Evolutionary conservation across 2,797 vertebrate species (phyloP), one percentile per base, ranked within the genome.

Genomic region (Simalia tracyae): DNA sequence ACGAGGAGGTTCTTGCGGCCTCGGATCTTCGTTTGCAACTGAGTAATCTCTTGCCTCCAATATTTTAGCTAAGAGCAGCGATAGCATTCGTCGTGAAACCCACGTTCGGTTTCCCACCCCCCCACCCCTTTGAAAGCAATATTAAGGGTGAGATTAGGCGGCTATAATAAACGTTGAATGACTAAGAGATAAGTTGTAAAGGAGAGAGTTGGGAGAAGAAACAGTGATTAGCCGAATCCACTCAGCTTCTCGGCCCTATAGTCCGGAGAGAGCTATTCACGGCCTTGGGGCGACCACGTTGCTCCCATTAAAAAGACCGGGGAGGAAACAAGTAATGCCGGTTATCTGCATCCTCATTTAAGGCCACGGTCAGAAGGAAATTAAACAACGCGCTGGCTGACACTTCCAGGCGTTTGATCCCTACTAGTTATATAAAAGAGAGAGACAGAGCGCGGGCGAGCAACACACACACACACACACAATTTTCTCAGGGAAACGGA

Each of bases 191-290:
- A 97, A 97, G 96, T 96, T 96, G 94, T 92, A 90, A 95, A 91
- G 95, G 96, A 94, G 94, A 28, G 61, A 54, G 88, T 12, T 46
- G 24, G 26, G 5, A 14, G 64, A 96, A 96, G 95, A 95, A 96
- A 97, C 97, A 97, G 97, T 98, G 97, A 97, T 96, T 97, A 97
- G 97, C 96, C 96, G 95, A 97, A 97, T 97, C 97, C 97, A 98
- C 98, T 98, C 98, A 97, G 97, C 97, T 98, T 98, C 97, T 97
- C 96, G 97, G 97, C 96, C 97, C 97, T 97, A 98, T 96, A 97
- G 97, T 97, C 97, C 94, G 97, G 95, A 94, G 96, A 95, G 94
- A 95, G 96, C 97, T 97, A 97, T 96, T 97, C 97, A 97, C 91
- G 94, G 96, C 95, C 96, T 97, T 94, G 96, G 96, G 97, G 97